Evolutionary conservation across 2,888 invertebrate genomes (phyloP).

Genomic region (Torymus auratus): DNA sequence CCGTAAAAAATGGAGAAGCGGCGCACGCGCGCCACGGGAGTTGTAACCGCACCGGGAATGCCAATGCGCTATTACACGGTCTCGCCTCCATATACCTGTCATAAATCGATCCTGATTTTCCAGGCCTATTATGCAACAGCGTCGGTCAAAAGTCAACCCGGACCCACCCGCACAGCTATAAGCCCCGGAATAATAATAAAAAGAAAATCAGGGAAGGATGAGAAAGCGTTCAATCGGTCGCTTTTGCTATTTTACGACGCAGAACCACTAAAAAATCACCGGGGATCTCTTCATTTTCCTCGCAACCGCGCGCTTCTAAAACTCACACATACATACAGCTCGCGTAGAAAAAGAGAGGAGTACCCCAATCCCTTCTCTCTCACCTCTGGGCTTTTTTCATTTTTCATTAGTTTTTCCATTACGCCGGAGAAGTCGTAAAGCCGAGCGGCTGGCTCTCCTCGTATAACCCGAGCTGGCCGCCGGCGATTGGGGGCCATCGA

Average conservation of each 20-base stretch:
- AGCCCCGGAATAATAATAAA: too few species aligned
- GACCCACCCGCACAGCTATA: too few species aligned
- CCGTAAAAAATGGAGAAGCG: not conserved
- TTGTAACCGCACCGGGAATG: constrained; percentile 14
- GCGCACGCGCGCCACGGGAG: not conserved
- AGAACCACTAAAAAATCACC: not conserved
- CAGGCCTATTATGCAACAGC: too few species aligned
- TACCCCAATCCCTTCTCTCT: not conserved
- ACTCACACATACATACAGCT: not conserved
- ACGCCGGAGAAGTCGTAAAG: constrained; percentile 62
- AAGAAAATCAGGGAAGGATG: not conserved
- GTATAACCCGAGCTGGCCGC: constrained; percentile 58
- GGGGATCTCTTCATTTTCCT: constrained; percentile 48
- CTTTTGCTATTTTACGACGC: too few species aligned
- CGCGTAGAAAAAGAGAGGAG: not conserved
- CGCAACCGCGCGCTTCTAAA: not conserved
- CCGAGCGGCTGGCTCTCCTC: constrained; percentile 49
- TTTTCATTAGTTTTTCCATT: constrained; percentile 65
- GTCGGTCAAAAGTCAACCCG: too few species aligned
- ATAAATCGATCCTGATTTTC: too few species aligned
- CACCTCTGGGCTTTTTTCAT: constrained; percentile 30
- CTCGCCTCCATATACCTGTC: too few species aligned
- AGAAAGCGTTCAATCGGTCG: not conserved
- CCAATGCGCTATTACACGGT: too few species aligned
- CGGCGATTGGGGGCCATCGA: constrained; percentile 62